Evolutionary conservation across 2,888 invertebrate species (phyloP).

Genomic region (Auanema freiburgensis): DNA sequence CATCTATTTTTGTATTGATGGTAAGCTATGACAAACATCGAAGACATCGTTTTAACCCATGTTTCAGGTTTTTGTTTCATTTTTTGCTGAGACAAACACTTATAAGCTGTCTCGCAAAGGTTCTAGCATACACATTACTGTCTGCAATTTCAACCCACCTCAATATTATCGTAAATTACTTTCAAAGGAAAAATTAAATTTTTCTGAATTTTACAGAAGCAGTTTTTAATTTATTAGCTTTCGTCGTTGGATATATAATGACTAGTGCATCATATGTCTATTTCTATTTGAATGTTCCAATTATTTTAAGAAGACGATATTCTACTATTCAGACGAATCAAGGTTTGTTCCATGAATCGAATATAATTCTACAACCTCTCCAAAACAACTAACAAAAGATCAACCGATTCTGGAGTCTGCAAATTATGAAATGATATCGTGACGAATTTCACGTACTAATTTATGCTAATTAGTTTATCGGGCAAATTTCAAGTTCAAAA

Average conservation of each 20-base stretch:
- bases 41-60: background rate
- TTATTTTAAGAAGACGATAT: constrained; percentile 33
- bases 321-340: constrained; percentile 21
- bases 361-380: too few species aligned
- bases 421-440: too few species aligned
- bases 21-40: constrained; percentile 12
- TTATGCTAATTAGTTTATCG: too few species aligned
- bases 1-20: constrained; percentile 14
- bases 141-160: constrained; percentile 30
- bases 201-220: constrained; percentile 23
- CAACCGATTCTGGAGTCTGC: background rate
- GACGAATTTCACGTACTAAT: too few species aligned
- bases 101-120: constrained; percentile 12
- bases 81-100: constrained; percentile 6
- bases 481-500: background rate
- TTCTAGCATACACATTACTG: constrained; percentile 12
- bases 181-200: background rate
- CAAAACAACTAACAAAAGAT: background rate
- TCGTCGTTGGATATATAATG: constrained; percentile 39
- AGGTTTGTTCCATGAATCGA: constrained; percentile 3
- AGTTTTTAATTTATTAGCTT: constrained; percentile 35
- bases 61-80: constrained; percentile 13
- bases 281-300: constrained; percentile 41
- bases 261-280: constrained; percentile 43
- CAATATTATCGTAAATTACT: constrained; percentile 23